Base-by-base conservation (phyloP, 1,140 invertebrate species). In the Hycleus phaleratus region DNA sequence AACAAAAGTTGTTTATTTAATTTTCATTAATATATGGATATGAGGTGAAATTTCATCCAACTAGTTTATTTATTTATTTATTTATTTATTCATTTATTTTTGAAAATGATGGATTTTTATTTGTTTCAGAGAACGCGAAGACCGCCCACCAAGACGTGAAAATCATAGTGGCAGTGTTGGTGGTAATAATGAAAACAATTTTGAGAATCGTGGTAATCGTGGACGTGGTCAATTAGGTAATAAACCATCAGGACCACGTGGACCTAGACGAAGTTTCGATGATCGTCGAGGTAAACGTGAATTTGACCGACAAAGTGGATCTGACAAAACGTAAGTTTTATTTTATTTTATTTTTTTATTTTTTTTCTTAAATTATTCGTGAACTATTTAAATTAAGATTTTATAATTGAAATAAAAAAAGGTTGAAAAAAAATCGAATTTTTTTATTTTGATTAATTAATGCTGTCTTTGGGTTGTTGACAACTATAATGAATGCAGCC, bases 231-330 rank as follows among this genome's bases (percentile, higher is more conserved):
- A 32, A 32, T 57, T 68, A 24, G 70, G 69, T 26, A 76, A 77
- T 52, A 74, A 73, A 60, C 59, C 74, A 70, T 75, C 71, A 65
- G 74, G 68, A 65, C 67, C 72, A 48, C 71, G 78, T 59, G 72
- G 65, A 26, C 69, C 71, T 8, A 66, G 78, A 11, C 75, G 80
- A 18, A 77, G 77, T 59, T 87, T 84, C 69, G 78, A 78, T 59
- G 85, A 86, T 62, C 83, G 87, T 62, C 80, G 88, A 62, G 85
- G 87, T 42, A 94, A 93, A 76, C 82, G 92, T 39, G 93, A 97
- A 77, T 97, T 91, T 75, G 94, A 97, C 76, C 84, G 94, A 60
- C 91, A 95, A 74, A 95, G 92, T 69, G 93, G 93, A 62, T 93
- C 90, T 52, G 93, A 96, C 71, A 93, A 90, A 80, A 95, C 91